Evolutionary conservation across 2,797 vertebrate species (phyloP).

Genomic region (Cryptoblepharus egeriae): DNA sequence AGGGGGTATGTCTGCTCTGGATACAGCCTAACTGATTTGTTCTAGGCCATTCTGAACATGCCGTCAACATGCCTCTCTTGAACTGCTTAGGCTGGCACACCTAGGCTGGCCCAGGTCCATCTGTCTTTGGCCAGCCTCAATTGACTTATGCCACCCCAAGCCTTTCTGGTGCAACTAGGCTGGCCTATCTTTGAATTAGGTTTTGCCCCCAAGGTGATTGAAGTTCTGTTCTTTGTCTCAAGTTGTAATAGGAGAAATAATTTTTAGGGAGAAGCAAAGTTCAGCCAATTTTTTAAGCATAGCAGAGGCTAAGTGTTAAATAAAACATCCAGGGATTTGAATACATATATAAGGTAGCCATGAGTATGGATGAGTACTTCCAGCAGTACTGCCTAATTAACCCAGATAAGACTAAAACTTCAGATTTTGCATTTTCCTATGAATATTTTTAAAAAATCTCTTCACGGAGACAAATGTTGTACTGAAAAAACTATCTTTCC

Average conservation of each 20-base stretch:
- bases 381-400: conserved; percentile 25
- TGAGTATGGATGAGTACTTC: conserved; percentile 15
- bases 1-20: too few relatives aligned
- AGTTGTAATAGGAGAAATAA: not conserved
- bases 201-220: not conserved
- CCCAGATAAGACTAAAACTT: conserved; percentile 20
- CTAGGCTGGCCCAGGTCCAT: too few relatives aligned
- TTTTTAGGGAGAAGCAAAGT: conserved; percentile 1
- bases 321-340: conserved; percentile 19
- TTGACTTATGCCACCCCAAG: too few relatives aligned
- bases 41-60: too few relatives aligned
- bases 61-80: too few relatives aligned
- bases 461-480: not conserved
- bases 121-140: too few relatives aligned
- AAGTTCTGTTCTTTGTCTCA: not conserved
- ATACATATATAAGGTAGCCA: not conserved
- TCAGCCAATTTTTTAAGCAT: conserved; percentile 2
- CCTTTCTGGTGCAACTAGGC: too few relatives aligned
- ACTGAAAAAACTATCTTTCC: conserved; percentile 16
- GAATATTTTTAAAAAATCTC: conserved; percentile 34
- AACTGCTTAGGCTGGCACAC: too few relatives aligned
- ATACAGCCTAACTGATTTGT: too few relatives aligned
- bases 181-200: too few relatives aligned
- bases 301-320: conserved; percentile 19
- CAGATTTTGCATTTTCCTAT: conserved; percentile 15